Base-by-base conservation (phyloP, 2,888 invertebrate genomes). In the Apodemia hepburni region DNA sequence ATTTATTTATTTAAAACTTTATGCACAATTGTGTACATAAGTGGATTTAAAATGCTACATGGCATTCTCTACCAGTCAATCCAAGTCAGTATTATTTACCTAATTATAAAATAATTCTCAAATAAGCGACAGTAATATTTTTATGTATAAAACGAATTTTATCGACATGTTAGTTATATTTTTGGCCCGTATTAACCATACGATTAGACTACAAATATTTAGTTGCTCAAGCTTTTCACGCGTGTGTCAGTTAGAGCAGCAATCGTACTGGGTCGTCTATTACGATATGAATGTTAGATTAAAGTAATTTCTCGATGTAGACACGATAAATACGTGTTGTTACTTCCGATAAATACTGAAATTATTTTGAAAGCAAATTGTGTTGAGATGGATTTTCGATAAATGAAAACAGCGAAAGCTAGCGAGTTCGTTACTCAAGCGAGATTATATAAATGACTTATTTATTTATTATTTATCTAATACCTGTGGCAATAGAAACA, bases 281-380 rank as follows among this genome's bases (percentile, higher is more conserved):
- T 72, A 69, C 68, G 66, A 71, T 71, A 70, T 68, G 63, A 69
- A 68, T 70, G 70, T 66, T 70, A 70, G 69, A 67, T 68, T 63
- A 66, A 66, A 70, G 67, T 72, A 68, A 71, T 72, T 72, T 71
- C 62, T 60, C 69, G 71, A 70, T 71, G 69, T 59, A 51, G 22
- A 51, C 65, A 63, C 69, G 70, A 73, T 73, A 73, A 69, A 67
- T 60, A 57, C 64, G 64, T 62, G 67, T 45, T 60, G 59, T 61
- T 67, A 69, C 68, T 70, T 70, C 70, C 71, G 69, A 71, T 70
- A 72, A 71, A 71, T 64, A 68, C 69, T 69, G 63, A 63, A 63
- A 66, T 66, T 62, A 68, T 61, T 61, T 61, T 61, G 63, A 66
- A 66, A 66, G 66, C 69, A 66, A 33, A 49, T 35, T 49, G 49